phyloP scores from a whole-genome alignment of 1,140 invertebrate genomes.

The Drosophila saltans region DNA sequence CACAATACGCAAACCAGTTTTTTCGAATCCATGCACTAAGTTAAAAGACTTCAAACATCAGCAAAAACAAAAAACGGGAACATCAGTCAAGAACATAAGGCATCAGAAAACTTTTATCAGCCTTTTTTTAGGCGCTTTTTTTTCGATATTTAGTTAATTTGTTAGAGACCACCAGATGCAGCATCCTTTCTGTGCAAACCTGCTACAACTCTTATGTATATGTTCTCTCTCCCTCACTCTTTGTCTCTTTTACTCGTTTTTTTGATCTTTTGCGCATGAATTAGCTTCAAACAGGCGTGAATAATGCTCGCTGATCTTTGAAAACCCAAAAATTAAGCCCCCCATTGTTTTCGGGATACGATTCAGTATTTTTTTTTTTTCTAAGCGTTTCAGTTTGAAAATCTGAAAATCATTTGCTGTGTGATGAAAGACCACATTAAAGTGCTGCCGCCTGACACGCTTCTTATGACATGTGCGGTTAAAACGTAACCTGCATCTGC shows the following conservation, averaged over 20 bases:
- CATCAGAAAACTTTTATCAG: slow-evolving; percentile 68
- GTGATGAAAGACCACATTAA: slow-evolving; percentile 59
- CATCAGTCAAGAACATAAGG: slow-evolving; percentile 27
- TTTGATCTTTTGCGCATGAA: slow-evolving; percentile 61
- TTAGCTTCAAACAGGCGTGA: slow-evolving; percentile 73
- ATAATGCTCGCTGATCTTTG: slow-evolving; percentile 69
- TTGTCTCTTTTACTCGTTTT: background rate
- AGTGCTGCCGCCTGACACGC: slow-evolving; percentile 71
- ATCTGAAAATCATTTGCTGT: slow-evolving; percentile 56
- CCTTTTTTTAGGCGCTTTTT: slow-evolving; percentile 26
- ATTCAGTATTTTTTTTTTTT: slow-evolving; percentile 21
- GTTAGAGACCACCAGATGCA: slow-evolving; percentile 41
- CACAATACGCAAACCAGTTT: slow-evolving; percentile 60
- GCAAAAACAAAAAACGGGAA: slow-evolving; percentile 27
- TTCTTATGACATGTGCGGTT: slow-evolving; percentile 73
- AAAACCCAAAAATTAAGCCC: slow-evolving; percentile 30
- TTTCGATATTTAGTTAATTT: slow-evolving; percentile 52
- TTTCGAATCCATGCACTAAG: slow-evolving; percentile 6
- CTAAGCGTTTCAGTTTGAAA: slow-evolving; percentile 30
- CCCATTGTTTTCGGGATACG: slow-evolving; percentile 45
- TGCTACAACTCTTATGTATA: background rate
- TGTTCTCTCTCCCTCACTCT: background rate
- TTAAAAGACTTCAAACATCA: slow-evolving; percentile 35
- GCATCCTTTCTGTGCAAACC: slow-evolving; percentile 26
- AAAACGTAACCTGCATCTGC: slow-evolving; percentile 32